Evolutionary conservation across 2,113 vertebrate species (phyloP), one percentile per base, ranked within the genome.

Genomic region (Nansenia antarctica): DNA sequence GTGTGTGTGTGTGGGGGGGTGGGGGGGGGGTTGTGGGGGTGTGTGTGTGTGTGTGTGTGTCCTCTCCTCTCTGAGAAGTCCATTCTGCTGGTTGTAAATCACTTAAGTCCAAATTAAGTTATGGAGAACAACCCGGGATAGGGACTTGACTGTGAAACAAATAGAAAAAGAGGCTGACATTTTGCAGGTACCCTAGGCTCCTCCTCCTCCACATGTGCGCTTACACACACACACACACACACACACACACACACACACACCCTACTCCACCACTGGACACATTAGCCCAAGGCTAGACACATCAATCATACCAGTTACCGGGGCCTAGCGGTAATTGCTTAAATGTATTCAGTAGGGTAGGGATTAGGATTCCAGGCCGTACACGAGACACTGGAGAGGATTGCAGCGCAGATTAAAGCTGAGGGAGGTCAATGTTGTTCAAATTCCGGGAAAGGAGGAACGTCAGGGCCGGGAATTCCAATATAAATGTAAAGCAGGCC

Each of bases 401-500:
- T 54, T 32, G 30, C 39, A 45, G 42, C 39, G 27, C 52, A 68
- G 49, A 71, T 72, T 60, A 73, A 35, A 53, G 55, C 24, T 4
- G 53, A 67, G 70, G 34, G 58, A 47, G 65, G 32, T 62, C 32
- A 32, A 2, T 9, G 49, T 39, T 53, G 64, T 26, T 55, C 55
- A 30, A 32, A 58, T 58, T 15, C 55, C 18, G 55, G 55, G 55
- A 58, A 14, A 32, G 45, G 55, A 47, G 42, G 55, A 15, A 31
- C 55, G 55, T 58, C 30, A 6, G 29, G 29, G 55, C 55, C 27
- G 5, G 22, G 52, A 72, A 58, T 72, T 57, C 52, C 62, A 65
- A 65, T 65, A 65, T 72, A 65, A 72, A 72, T 72, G 70, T 65
- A 58, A 72, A 65, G 53, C 62, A 65, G 62, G 42, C 15, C 14